Evolutionary conservation across 2,888 invertebrate genomes (phyloP).

Genomic region (Argynnis bischoffii): DNA sequence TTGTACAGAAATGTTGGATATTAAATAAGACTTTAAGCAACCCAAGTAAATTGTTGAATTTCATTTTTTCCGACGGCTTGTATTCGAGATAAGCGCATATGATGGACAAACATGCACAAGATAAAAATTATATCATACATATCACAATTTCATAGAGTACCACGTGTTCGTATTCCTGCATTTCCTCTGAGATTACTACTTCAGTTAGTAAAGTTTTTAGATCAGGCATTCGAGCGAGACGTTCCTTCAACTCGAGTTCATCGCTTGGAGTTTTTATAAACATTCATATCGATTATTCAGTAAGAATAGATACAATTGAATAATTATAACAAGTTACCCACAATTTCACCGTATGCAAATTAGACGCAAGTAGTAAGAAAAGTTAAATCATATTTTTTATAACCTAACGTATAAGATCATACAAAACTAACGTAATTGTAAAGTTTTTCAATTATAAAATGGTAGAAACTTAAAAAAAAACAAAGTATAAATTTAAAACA

Average conservation of each 20-base stretch:
- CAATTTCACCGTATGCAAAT: constrained; percentile 14
- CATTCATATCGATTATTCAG: constrained; percentile 33
- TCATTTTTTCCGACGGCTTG: too few species aligned
- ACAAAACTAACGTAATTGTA: neutral
- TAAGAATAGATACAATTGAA: constrained; percentile 27
- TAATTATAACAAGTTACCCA: constrained; percentile 5
- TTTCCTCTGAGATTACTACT: constrained; percentile 8
- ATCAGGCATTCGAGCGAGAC: constrained; percentile 68
- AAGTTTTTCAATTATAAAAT: neutral
- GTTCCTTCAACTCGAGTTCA: constrained; percentile 78
- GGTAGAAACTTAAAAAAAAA: neutral
- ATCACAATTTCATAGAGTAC: neutral
- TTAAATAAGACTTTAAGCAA: too few species aligned
- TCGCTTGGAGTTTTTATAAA: constrained; percentile 65
- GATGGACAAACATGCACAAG: neutral
- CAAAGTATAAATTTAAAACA: neutral
- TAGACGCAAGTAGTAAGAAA: neutral
- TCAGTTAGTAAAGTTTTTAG: constrained; percentile 33
- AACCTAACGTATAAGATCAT: neutral
- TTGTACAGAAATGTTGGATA: too few species aligned
- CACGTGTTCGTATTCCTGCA: constrained; percentile 13
- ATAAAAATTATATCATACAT: neutral
- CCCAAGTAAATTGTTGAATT: too few species aligned
- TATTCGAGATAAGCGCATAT: neutral
- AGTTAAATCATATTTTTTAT: constrained; percentile 1